Base-by-base conservation (phyloP, 2,113 vertebrate species). In the Trochalopteron elliotii region DNA sequence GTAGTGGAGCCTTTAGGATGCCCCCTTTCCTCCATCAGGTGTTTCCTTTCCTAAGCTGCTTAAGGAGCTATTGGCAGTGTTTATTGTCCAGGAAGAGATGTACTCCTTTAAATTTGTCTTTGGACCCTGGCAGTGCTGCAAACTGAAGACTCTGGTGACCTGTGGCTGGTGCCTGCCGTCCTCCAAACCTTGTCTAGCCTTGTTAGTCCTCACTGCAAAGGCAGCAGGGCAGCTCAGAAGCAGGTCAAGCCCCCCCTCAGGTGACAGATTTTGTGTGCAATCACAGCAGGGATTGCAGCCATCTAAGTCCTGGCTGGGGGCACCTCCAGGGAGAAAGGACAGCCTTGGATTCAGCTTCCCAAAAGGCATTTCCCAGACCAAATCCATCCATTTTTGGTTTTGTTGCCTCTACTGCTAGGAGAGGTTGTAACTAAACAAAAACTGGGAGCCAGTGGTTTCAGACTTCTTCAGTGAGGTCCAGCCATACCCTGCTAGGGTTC, bases 281-380 rank as follows among this genome's bases (percentile, higher is more conserved):
- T 16, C 44, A 20, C 0, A 0, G 40, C 42, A 76, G 45, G 19
- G 15, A 28, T 8, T 61, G 33, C 15, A 6, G 55, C 67, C 20
- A 28, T 11, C 6, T 21, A 14, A 47, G 25, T 13, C 12, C 56
- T 69, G 83, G 55, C 65, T 80, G 63, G 59, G 55, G 42, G 17
- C 61, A 53, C 6, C 24, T 35, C 70, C 55, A 61, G 56, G 30
- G 28, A 37, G 59, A 35, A 95, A 63, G 33, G 19, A 24, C 17
- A 12, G 18, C 27, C 33, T 92, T 2, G 2, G 27, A 47, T 63
- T 77, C 2, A 3, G 61, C 49, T 90, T 60, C 53, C 22, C 67
- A 75, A 39, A 35, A 42, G 18, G 33, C 30, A 12, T 45, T 89
- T 63, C 44, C 78, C 55, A 72, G 35, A 40, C 23, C 19, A 42